phyloP scores from a whole-genome alignment of 2,113 vertebrate genomes.

The Candoia aspera region DNA sequence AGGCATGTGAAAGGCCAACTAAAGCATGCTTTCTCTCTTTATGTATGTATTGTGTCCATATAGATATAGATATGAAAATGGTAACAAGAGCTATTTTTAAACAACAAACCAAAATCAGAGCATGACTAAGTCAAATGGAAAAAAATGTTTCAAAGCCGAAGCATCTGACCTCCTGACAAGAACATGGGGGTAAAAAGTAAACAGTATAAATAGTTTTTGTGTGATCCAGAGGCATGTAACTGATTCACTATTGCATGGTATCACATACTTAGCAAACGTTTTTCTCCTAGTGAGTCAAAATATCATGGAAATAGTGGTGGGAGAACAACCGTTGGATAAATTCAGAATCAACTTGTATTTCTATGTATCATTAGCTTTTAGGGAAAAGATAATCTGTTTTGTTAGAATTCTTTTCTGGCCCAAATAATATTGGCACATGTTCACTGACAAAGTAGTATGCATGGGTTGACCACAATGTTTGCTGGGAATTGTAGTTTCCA shows the following conservation, averaged over 20 bases:
- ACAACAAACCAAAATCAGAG: constrained; percentile 14
- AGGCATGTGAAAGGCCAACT: constrained; percentile 6
- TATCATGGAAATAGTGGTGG: not conserved
- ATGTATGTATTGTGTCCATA: not conserved
- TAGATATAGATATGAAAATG: constrained; percentile 29
- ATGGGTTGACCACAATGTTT: no score
- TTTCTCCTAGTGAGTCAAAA: constrained; percentile 16
- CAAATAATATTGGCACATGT: not conserved
- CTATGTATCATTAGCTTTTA: not conserved
- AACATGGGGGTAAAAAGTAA: constrained; percentile 64
- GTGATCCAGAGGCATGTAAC: constrained; percentile 51
- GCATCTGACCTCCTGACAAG: constrained; percentile 58
- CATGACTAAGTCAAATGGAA: constrained; percentile 62
- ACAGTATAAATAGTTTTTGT: constrained; percentile 57
- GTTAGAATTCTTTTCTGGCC: not conserved
- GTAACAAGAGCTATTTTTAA: constrained; percentile 44
- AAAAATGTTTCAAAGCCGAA: constrained; percentile 51
- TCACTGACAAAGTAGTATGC: not conserved
- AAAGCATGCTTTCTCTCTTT: constrained; percentile 7
- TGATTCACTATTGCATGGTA: constrained; percentile 54
- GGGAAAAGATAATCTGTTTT: not conserved
- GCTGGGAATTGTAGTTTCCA: no score
- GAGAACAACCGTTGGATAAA: not conserved
- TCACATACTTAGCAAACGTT: constrained; percentile 26
- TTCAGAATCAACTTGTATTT: not conserved